Evolutionary conservation across 1,140 invertebrate species (phyloP).

Genomic region (Drosophila subobscura): DNA sequence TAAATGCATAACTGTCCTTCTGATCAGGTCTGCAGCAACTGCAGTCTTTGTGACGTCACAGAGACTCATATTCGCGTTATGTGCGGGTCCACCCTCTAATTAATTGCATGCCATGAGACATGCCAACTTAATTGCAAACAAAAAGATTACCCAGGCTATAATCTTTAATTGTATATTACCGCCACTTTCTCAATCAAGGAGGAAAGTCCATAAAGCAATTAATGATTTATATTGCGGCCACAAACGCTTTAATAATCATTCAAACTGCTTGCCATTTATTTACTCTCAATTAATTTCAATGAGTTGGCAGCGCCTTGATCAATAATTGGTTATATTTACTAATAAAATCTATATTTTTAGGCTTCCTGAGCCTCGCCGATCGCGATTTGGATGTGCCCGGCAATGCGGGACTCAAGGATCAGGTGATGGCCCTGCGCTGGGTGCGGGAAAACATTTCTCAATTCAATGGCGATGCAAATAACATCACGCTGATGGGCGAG

Average conservation of each 20-base stretch:
- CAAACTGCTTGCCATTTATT: too few species aligned
- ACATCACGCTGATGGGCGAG: slow-evolving; percentile 77
- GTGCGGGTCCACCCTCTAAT: too few species aligned
- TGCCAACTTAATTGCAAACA: slow-evolving; percentile 6
- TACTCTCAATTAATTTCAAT: too few species aligned
- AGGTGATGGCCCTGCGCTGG: slow-evolving; percentile 84
- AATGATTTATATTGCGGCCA: too few species aligned
- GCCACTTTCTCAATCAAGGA: background rate
- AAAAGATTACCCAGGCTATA: background rate
- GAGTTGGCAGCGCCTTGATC: too few species aligned
- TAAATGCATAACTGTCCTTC: too few species aligned
- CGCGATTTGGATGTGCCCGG: slow-evolving; percentile 73
- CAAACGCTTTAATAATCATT: too few species aligned
- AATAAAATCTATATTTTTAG: slow-evolving; percentile 22
- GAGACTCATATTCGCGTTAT: too few species aligned
- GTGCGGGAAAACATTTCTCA: slow-evolving; percentile 70
- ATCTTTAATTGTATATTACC: slow-evolving; percentile 13
- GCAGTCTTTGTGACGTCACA: too few species aligned
- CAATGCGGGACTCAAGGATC: slow-evolving; percentile 83
- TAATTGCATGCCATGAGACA: background rate
- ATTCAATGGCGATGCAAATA: slow-evolving; percentile 79
- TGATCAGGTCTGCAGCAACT: too few species aligned
- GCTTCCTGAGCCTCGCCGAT: slow-evolving; percentile 79
- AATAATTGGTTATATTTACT: too few species aligned
- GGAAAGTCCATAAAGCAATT: slow-evolving; percentile 1